Evolutionary conservation across 2,797 vertebrate genomes (phyloP).

Genomic region (Micromesistius poutassou): DNA sequence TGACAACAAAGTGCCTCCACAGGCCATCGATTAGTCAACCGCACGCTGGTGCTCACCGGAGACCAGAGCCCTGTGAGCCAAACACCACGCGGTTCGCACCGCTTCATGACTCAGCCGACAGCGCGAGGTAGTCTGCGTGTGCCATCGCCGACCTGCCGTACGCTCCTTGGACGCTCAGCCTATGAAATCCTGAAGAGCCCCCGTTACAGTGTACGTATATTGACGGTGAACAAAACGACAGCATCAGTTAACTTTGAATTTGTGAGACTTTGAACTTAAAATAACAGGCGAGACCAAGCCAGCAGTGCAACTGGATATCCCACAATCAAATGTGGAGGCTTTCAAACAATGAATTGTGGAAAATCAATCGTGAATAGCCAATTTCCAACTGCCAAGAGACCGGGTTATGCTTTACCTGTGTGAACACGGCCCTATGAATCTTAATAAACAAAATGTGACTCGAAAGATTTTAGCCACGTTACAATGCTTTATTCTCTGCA

Average conservation of each 20-base stretch:
- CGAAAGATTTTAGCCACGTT: too few species aligned
- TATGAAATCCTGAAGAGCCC: not conserved
- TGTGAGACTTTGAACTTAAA: too few species aligned
- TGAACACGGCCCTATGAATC: conserved; percentile 13
- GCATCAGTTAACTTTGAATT: not conserved
- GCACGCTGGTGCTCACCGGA: not conserved
- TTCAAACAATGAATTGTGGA: not conserved
- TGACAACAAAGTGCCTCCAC: not conserved
- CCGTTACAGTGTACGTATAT: not conserved
- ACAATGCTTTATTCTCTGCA: conserved; percentile 19
- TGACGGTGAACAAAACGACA: not conserved
- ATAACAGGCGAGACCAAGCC: too few species aligned
- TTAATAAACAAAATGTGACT: conserved; percentile 38
- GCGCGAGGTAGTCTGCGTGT: not conserved
- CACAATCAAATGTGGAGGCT: not conserved
- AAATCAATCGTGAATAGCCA: not conserved
- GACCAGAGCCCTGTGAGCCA: not conserved
- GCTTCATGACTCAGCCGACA: not conserved
- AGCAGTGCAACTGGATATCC: not conserved
- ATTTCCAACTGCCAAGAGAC: conserved; percentile 4
- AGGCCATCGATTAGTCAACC: not conserved
- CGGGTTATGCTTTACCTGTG: conserved; percentile 35
- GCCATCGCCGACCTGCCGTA: too few species aligned
- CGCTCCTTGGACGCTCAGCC: too few species aligned
- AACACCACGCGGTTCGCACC: not conserved